These are phyloP conservation scores for Potorous gilbertii DNA, from an alignment of 2,797 vertebrate genomes.

Conservation along the genomic window DNA sequence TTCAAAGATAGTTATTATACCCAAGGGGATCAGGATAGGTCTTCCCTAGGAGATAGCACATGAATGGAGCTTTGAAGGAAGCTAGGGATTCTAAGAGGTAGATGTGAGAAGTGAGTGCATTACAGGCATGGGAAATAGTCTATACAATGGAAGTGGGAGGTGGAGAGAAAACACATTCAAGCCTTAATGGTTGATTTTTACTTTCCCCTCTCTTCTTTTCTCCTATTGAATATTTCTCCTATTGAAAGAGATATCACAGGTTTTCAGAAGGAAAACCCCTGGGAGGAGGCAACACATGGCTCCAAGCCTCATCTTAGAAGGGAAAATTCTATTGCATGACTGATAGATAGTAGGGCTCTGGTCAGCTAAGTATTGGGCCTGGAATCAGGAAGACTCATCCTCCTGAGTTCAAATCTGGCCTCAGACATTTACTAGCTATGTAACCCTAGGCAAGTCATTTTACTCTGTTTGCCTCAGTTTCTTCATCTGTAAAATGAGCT, in stretches of 20 bases:
- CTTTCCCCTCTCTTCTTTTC: neutral
- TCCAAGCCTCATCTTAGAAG: conserved; percentile 11
- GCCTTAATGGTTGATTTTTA: neutral
- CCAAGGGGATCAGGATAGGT: neutral
- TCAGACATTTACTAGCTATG: too few relatives aligned
- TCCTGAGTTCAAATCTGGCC: too few relatives aligned
- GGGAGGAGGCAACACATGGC: neutral
- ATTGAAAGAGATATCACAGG: conserved; percentile 9
- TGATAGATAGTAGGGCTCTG: neutral
- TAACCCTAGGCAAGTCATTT: too few relatives aligned
- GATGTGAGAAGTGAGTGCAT: neutral
- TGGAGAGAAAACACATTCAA: neutral
- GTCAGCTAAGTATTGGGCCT: too few relatives aligned
- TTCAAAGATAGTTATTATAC: neutral
- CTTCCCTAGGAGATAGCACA: neutral
- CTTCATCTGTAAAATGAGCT: too few relatives aligned
- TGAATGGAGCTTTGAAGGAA: neutral
- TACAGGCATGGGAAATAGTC: neutral
- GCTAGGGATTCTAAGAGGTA: neutral
- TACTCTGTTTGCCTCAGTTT: too few relatives aligned
- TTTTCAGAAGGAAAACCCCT: neutral
- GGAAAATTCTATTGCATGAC: neutral
- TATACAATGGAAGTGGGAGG: neutral
- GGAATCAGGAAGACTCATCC: too few relatives aligned
- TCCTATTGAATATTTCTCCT: conserved; percentile 7